Evolutionary conservation across 2,888 invertebrate genomes (phyloP), one percentile per base, ranked within the genome.

Genomic region (Yponomeuta plumbellus): DNA sequence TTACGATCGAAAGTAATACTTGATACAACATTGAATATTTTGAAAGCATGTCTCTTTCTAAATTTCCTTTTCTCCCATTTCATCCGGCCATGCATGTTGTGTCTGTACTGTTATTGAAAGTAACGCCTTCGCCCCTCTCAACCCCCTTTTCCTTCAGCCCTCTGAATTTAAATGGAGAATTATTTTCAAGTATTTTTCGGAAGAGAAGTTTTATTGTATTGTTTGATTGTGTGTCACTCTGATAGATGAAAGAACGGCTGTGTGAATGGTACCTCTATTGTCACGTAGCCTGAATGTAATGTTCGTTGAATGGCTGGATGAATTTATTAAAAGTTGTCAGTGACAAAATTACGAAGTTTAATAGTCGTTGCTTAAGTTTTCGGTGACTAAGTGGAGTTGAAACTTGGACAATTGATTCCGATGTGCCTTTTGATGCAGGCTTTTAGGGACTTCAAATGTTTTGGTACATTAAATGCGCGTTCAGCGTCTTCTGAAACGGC

Each of bases 121-220:
- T 52, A 52, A 17, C 44, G 17, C 44, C 44, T 52, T 52, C 44
- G 44, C 75, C 74, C 77, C 73, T 72, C 74, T 74, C 72, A 74
- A 69, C 74, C 77, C 75, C 78, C 79, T 78, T 77, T 71, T 83
- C 88, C 85, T 80, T 76, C 56, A 64, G 57, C 64, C 64, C 64
- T 64, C 86, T 88, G 90, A 89, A 91, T 90, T 90, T 90, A 90
- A 91, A 91, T 89, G 88, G 86, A 75, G 84, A 90, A 90, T 91
- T 91, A 90, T 90, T 88, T 86, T 89, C 82, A 88, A 91, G 89
- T 87, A 90, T 89, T 90, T 90, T 91, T 89, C 83, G 83, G 81
- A 76, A 84, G 83, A 86, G 85, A 88, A 88, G 84, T 88, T 90
- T 90, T 88, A 90, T 91, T 91, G 88, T 91, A 90, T 89, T 90